Percentiles rank a stretch among this genome's conserved stretches.
Conservation (phyloP, 2,797 vertebrate genomes). For the Enteromius treurensis region DNA sequence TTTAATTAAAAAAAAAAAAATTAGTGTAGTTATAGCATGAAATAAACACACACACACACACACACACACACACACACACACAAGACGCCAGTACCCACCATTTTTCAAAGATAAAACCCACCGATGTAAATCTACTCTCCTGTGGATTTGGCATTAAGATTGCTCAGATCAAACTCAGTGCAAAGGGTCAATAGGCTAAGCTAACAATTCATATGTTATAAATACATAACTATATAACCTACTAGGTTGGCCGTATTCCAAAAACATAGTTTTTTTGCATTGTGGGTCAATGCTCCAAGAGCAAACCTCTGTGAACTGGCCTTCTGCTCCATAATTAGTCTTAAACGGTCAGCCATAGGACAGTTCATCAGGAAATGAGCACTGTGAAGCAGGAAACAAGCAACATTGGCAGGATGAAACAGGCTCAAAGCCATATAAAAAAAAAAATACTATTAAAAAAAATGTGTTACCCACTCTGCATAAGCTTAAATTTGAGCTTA, state of each 20-base stretch:
- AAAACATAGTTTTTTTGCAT: not conserved
- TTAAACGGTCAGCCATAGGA: constrained; percentile 27
- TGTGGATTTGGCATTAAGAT: not conserved
- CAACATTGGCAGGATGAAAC: not conserved
- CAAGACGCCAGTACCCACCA: too few relatives aligned
- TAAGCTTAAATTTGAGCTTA: not conserved
- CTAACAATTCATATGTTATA: not conserved
- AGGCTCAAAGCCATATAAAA: not conserved
- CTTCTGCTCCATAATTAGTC: constrained; percentile 45
- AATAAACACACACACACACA: too few relatives aligned
- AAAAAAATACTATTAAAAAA: not conserved
- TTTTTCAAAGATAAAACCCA: too few relatives aligned
- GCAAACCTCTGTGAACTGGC: constrained; percentile 35
- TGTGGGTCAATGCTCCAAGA: constrained; percentile 23
- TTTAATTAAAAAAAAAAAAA: too few relatives aligned
- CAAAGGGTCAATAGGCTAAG: not conserved
- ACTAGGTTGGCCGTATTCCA: constrained; percentile 12
- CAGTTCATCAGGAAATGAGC: not conserved
- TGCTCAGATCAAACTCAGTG: not conserved
- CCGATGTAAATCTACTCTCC: too few relatives aligned
- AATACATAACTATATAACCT: not conserved
- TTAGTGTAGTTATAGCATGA: not conserved
- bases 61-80: too few relatives aligned
- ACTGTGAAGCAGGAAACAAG: not conserved
- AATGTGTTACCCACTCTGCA: not conserved